Evolutionary conservation across 1,140 invertebrate species (phyloP), one percentile per base, ranked within the genome.

Genomic region (Medauroidea extradentata): DNA sequence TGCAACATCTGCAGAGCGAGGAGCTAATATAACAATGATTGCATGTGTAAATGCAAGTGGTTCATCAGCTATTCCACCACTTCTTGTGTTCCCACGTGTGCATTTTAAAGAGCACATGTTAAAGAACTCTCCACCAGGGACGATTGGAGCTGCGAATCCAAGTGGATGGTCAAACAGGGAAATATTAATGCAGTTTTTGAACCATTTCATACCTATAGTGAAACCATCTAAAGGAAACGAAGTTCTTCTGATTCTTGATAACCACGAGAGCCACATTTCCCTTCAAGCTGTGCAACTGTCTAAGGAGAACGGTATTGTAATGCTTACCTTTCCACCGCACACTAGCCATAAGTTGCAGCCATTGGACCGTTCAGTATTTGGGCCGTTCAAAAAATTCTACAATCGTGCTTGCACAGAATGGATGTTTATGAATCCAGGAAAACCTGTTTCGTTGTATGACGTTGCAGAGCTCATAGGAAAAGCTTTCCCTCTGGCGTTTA

Each of bases 1-100:
- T 56, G 64, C 73, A 2, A 75, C 73, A n/a, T 74, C 71, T 50
- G 71, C 69, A 23, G 76, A 80, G 69, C 67, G 68, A 51, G 75
- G 76, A 4, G 68, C 64, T 19, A 50, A 78, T 3, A 71, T 78
- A 7, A 79, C 75, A n/a, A 27, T 66, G 53, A 61, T 73, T 62
- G 46, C 59, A 21, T 54, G 60, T 18, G 64, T 75, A 8, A 74
- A 67, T 70, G 75, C 73, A 38, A 55, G 61, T 46, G 73, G 73
- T 29, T 66, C 68, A 61, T 43, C 42, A 21, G 41, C 29, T 9
- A 63, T 76, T 24, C 72, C 75, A 9, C 73, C 73, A 27, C 46
- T 74, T 21, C 67, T 75, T 43, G 61, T 75, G 42, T 77, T 75
- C 51, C 67, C 71, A n/a, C 44, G 72, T 8, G 65, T 67, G 19